phyloP scores from a whole-genome alignment of 2,113 vertebrate species.

The Etia nguti region DNA sequence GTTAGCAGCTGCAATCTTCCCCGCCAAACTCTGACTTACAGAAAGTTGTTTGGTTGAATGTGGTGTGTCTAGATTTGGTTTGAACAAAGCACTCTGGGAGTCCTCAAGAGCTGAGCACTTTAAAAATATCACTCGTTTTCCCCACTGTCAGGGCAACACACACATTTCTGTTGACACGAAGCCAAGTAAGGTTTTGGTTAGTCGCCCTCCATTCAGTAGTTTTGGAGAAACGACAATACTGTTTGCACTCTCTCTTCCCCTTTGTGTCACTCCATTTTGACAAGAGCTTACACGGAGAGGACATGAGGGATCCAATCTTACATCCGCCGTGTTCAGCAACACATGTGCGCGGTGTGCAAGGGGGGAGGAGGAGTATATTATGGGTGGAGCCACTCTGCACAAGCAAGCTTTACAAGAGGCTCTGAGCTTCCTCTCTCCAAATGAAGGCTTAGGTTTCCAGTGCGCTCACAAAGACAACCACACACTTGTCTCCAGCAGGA shows the following conservation, averaged over 20 bases:
- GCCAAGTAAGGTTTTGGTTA: background rate
- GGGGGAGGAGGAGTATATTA: no score
- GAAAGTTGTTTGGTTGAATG: background rate
- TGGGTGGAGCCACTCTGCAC: conserved; percentile 15
- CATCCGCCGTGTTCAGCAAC: background rate
- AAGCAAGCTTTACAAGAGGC: background rate
- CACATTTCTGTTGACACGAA: background rate
- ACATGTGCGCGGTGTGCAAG: background rate
- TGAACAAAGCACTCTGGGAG: background rate
- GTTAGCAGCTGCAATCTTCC: background rate
- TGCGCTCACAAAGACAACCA: conserved; percentile 16
- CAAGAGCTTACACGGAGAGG: background rate
- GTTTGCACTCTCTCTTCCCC: background rate
- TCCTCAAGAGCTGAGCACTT: background rate
- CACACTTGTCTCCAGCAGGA: conserved; percentile 62
- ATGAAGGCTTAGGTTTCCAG: conserved; percentile 36
- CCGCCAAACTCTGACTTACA: background rate
- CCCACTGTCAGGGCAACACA: background rate
- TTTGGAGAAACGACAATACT: background rate
- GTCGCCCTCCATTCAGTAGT: background rate
- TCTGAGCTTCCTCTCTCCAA: conserved; percentile 49
- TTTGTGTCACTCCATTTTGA: background rate
- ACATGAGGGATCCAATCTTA: background rate
- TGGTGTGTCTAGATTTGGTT: background rate
- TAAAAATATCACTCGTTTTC: background rate